Evolutionary conservation across 2,797 vertebrate genomes (phyloP).

Genomic region (Columba guinea): DNA sequence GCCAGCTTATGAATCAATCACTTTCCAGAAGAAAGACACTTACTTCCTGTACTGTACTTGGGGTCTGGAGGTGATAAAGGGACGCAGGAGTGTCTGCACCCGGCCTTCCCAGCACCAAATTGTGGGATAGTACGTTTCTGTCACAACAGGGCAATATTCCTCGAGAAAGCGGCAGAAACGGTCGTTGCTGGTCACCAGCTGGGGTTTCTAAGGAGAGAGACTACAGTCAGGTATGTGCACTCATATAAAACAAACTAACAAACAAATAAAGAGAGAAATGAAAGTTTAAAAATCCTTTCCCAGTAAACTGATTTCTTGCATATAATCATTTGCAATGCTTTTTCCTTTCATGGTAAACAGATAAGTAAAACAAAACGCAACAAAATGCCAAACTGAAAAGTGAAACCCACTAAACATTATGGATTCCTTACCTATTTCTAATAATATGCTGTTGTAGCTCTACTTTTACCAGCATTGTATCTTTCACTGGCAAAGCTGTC

Average conservation of each 20-base stretch:
- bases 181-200: constrained; percentile 90
- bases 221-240: background rate
- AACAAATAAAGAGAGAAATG: fast-evolving
- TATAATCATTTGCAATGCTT: background rate
- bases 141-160: constrained; percentile 93
- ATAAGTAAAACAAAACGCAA: background rate
- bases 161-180: constrained; percentile 91
- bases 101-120: constrained; percentile 99
- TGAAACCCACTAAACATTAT: background rate
- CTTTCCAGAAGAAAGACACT: constrained; percentile 66
- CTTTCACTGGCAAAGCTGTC: background rate
- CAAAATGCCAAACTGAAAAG: background rate
- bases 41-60: constrained; percentile 94
- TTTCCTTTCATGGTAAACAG: background rate
- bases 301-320: background rate
- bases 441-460: background rate
- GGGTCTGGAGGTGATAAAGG: constrained; percentile 94
- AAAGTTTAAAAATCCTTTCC: background rate
- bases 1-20: background rate
- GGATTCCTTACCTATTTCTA: background rate
- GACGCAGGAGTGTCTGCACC: constrained; percentile 93
- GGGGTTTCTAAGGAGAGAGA: constrained; percentile 87
- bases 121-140: constrained; percentile 97
- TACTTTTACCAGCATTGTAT: background rate
- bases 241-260: background rate